phyloP scores from a whole-genome alignment of 2,113 vertebrate species.

The Ornithorhynchus anatinus region DNA sequence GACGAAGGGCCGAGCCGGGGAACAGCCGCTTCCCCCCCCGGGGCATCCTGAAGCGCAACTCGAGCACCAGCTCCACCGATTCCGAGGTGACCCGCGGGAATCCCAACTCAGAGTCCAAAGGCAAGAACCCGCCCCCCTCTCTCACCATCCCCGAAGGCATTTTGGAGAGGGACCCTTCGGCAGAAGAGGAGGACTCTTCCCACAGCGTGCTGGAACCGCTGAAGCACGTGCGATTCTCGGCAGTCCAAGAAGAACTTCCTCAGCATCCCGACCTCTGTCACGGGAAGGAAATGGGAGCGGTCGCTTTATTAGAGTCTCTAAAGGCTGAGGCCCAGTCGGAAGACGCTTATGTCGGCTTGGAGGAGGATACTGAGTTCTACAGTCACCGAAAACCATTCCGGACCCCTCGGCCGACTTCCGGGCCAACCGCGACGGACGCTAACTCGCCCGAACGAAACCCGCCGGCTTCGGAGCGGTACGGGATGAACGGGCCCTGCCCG shows the following conservation, averaged over 20 bases:
- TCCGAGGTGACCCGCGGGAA: constrained; percentile 68
- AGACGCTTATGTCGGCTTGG: not conserved
- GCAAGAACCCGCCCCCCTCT: constrained; percentile 51
- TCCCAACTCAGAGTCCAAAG: constrained; percentile 57
- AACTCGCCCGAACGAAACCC: constrained; percentile 6
- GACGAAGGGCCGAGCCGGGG: constrained; percentile 36
- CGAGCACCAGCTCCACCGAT: constrained; percentile 81
- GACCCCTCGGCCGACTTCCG: constrained; percentile 15
- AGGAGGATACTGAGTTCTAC: not conserved
- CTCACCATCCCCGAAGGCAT: constrained; percentile 65
- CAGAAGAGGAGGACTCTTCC: constrained; percentile 32
- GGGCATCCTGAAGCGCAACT: constrained; percentile 76
- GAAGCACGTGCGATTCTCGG: constrained; percentile 83
- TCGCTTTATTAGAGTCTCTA: constrained; percentile 68
- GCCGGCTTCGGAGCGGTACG: not conserved
- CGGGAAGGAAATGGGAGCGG: constrained; percentile 67
- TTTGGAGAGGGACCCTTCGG: constrained; percentile 39
- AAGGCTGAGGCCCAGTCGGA: constrained; percentile 1
- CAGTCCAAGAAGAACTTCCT: constrained; percentile 46
- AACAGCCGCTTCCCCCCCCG: constrained; percentile 50
- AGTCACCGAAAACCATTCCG: constrained; percentile 12
- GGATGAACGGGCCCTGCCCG: not conserved
- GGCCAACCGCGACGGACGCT: not conserved
- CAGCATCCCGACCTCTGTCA: constrained; percentile 31
- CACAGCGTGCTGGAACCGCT: constrained; percentile 66